Base-by-base conservation (phyloP, 1,140 invertebrate genomes). In the Grapholita molesta region DNA sequence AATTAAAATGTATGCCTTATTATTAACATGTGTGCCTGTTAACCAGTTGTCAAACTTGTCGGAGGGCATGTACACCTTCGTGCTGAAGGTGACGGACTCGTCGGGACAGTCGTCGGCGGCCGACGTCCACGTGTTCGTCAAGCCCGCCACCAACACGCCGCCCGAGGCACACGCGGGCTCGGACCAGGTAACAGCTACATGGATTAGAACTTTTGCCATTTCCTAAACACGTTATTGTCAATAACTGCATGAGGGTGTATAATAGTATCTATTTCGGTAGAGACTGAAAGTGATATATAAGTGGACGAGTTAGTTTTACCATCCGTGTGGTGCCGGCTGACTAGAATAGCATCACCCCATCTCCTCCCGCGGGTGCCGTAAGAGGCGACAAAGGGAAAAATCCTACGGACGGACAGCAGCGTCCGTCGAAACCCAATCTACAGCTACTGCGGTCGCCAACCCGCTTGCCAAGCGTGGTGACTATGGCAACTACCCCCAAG, bases 11-110 rank as follows among this genome's bases (percentile, higher is more conserved):
- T n/a, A 3, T 38, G 8, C n/a, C 12, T 38, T 38, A n/a, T 38
- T 38, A 38, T 38, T 38, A 38, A 38, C 35, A 38, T n/a, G 5
- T 6, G 12, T 38, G 0, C 6, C 35, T 38, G 35, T 38, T 53
- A 23, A 92, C 18, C 82, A 93, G 88, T 89, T 99, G 3, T 97
- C 97, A 2, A 97, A 98, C 88, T 92, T 99, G 67, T 97, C 98
- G 83, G 96, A 97, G 82, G 98, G 98, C 66, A 96, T 98, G 90
- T 99, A 99, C 82, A 98, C 97, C 6, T 99, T 99, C 92, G 95
- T 96, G 7, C 91, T 99, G 3, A 98, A 97, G 93, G 98, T 99
- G 2, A 98, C 96, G 5, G 98, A 99, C 80, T 95, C 95, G 70
- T 96, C 96, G 1, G 96, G 96, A 2, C 97, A 99, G 92, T 95